Base-by-base conservation (phyloP, 2,888 invertebrate genomes). In the Philaethria dido region DNA sequence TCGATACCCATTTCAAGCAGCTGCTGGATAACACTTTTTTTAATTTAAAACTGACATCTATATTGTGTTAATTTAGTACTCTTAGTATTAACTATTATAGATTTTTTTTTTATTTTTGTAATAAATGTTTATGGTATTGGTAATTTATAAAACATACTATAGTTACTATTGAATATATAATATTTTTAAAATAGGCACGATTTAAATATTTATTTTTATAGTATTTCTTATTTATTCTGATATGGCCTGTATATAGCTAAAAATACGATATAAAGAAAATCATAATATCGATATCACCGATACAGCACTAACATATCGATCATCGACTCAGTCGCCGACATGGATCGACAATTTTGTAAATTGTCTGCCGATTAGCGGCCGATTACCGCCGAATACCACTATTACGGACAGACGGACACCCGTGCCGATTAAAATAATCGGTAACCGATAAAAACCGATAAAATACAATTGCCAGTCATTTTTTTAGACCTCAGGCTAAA, bases 301-400 rank as follows among this genome's bases (percentile, higher is more conserved):
- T 70, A 73, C 89, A 84, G 73, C 90, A 83, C 89, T 87, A 85
- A 75, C 69, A 77, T 76, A 82, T 83, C 82, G 80, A 80, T 82
- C 80, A 83, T 82, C 87, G 85, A 81, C 78, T 81, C 87, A 85
- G 86, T 86, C 85, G 89, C 88, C 89, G 91, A 88, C 91, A 90
- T 87, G 89, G 89, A 86, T 89, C 88, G 85, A 92, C 91, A 91
- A 92, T 92, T 92, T 92, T 80, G 92, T 92, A 92, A 92, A 92
- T 92, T 89, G 91, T 90, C 84, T 86, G 77, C 89, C 92, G 92
- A 92, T 92, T 92, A 92, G 92, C 91, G 90, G 80, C 80, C 91
- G 91, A 90, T 92, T 92, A 92, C 92, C 88, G 57, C 57, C 57
- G 57, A 42, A 42, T 57, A 57, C 57, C 42, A 83, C 86, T 82